Evolutionary conservation across 1,140 invertebrate species (phyloP).

Genomic region (Heliconius eleuchia): DNA sequence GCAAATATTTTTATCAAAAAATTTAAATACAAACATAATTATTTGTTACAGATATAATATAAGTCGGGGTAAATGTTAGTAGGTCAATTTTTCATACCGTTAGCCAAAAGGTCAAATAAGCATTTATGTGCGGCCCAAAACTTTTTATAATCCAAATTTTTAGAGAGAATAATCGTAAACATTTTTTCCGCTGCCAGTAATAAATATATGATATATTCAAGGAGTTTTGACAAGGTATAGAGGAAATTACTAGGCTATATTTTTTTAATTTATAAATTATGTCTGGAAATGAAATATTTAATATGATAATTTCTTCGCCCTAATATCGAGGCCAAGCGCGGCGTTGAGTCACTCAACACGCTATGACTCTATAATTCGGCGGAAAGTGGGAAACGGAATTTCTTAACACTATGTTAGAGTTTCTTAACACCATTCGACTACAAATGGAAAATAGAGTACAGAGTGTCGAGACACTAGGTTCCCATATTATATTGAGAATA

Average conservation of each 20-base stretch:
- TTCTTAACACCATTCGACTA: too few relatives aligned
- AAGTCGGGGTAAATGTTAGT: neutral
- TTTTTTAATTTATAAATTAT: too few relatives aligned
- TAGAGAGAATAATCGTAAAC: conserved; percentile 22
- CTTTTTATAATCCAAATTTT: conserved; percentile 41
- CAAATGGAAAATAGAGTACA: neutral
- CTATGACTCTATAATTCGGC: too few relatives aligned
- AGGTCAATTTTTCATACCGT: conserved; percentile 28
- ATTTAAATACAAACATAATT: neutral
- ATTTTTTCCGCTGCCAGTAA: neutral
- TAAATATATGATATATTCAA: neutral
- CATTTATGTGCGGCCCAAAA: conserved; percentile 34
- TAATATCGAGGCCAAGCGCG: too few relatives aligned
- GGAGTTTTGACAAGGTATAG: neutral
- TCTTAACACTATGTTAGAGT: too few relatives aligned
- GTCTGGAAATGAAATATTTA: too few relatives aligned
- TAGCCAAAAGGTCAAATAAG: conserved; percentile 41
- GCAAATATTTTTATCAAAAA: neutral
- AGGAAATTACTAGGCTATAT: too few relatives aligned
- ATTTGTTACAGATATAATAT: neutral
- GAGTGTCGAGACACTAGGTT: neutral
- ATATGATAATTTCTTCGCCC: too few relatives aligned
- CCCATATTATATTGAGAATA: too few relatives aligned
- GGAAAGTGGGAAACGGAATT: too few relatives aligned
- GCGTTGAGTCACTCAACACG: too few relatives aligned